A percentile compares a stretch with the other conserved stretches of the same genome.
Evolutionary conservation across 35 echinoderm and acorn worm species (phyloP).

Genomic region (Diadema setosum): DNA sequence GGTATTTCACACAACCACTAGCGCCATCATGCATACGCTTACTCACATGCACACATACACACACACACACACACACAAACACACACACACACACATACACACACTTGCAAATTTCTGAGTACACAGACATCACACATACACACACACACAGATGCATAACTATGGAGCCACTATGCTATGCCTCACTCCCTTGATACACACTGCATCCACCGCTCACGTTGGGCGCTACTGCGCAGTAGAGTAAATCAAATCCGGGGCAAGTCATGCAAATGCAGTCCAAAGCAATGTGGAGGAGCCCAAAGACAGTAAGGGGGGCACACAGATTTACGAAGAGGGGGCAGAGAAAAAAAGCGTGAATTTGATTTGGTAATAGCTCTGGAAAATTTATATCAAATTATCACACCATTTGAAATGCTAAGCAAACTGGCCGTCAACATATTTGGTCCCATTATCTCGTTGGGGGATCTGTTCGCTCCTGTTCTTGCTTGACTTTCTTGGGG

Average conservation of each 20-base stretch:
- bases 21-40: not conserved
- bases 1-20: no score
- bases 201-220: not conserved
- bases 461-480: not conserved
- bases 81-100: not conserved
- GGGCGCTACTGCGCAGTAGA: not conserved
- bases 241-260: constrained; percentile 31
- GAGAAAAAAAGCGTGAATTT: constrained; percentile 5
- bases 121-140: not conserved
- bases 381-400: constrained; percentile 17
- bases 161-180: not conserved
- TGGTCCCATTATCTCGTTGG: not conserved
- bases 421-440: not conserved
- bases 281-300: not conserved
- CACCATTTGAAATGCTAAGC: constrained; percentile 14
- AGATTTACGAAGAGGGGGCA: not conserved
- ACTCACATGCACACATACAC: not conserved
- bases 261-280: constrained; percentile 4
- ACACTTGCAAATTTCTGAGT: not conserved
- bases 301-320: not conserved
- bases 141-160: no score
- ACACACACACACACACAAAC: not conserved
- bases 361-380: not conserved
- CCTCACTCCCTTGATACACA: not conserved
- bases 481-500: not conserved